Conservation (phyloP, 2,888 invertebrate genomes). For the Lysandra bellargus region DNA sequence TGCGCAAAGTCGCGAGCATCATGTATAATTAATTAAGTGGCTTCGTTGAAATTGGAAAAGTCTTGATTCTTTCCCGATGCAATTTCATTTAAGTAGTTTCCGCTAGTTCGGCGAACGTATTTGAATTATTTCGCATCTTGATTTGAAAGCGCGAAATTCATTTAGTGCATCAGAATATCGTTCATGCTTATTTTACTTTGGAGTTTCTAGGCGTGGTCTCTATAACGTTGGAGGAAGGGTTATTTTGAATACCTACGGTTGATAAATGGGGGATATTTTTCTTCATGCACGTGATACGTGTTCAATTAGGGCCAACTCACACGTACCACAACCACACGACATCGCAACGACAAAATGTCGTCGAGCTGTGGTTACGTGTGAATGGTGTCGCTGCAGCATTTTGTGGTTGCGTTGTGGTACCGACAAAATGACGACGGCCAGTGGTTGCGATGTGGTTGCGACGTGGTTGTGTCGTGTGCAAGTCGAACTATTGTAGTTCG, state of each 20-base stretch:
- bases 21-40: slow-evolving; percentile 22
- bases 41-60: slow-evolving; percentile 9
- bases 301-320: background rate
- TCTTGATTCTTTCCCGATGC: slow-evolving; percentile 14
- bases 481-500: no score
- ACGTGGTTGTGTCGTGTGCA: no score
- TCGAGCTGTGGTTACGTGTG: no score
- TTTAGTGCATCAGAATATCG: background rate
- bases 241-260: background rate
- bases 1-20: slow-evolving; percentile 8
- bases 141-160: slow-evolving; percentile 7
- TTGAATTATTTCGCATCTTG: slow-evolving; percentile 19
- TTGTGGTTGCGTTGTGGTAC: no score
- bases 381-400: no score
- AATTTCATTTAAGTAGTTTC: slow-evolving; percentile 21
- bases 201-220: background rate
- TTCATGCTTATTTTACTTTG: background rate
- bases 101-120: background rate
- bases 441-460: no score
- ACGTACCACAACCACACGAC: no score
- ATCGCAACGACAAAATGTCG: no score
- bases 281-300: slow-evolving; percentile 28
- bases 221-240: background rate
- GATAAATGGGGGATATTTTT: slow-evolving; percentile 22
- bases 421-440: no score